phyloP scores from a whole-genome alignment of 2,113 vertebrate genomes.

The Fregata magnificens region DNA sequence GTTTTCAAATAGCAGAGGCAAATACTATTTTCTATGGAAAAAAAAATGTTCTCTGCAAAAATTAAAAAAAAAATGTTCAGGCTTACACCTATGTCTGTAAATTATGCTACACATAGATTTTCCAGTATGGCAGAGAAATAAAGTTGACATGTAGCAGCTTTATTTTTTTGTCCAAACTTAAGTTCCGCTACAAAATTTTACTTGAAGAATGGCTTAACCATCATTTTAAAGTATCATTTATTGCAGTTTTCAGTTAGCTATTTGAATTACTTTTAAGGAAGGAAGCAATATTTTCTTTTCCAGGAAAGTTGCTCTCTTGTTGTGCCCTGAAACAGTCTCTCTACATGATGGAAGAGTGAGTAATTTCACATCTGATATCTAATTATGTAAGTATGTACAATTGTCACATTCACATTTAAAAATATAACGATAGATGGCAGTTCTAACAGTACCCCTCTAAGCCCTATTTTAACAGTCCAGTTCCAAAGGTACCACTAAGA shows the following conservation, averaged over 20 bases:
- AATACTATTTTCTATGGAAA: not conserved
- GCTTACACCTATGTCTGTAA: not conserved
- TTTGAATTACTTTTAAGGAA: not conserved
- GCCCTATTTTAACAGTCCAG: not conserved
- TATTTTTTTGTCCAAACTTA: not conserved
- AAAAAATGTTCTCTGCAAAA: not conserved
- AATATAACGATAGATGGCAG: not conserved
- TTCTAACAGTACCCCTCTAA: not conserved
- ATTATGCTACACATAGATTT: not conserved
- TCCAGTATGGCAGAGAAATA: not conserved
- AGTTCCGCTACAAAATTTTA: not conserved
- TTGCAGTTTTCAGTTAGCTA: not conserved
- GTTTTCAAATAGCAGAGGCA: not conserved
- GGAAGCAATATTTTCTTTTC: not conserved
- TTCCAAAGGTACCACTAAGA: not conserved
- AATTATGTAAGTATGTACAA: not conserved
- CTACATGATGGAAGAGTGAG: not conserved
- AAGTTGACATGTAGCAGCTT: not conserved
- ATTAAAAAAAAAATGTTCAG: not conserved
- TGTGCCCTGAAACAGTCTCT: not conserved
- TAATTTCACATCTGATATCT: not conserved
- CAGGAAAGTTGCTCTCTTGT: accelerated
- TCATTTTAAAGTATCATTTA: not conserved
- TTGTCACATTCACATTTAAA: not conserved
- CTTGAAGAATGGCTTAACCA: not conserved